These are phyloP conservation scores for Porites evermanni DNA, from an alignment of 92 coral and sea anemone genomes.

Conservation along the genomic window DNA sequence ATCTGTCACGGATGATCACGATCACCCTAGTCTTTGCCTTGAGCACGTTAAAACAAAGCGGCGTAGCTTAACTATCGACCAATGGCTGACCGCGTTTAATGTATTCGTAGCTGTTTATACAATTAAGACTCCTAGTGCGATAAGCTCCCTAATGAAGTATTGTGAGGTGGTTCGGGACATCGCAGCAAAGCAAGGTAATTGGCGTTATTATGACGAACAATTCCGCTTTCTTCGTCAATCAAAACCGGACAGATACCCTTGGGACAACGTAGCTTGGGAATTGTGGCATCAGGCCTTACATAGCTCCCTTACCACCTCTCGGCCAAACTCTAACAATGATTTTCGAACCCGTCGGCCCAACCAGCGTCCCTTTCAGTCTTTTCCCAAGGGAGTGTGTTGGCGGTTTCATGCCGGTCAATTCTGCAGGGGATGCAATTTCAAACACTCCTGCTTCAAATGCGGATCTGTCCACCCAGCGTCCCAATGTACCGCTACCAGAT, in stretches of 20 bases:
- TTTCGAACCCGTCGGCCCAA: too few relatives aligned
- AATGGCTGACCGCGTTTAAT: neutral
- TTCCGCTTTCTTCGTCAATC: conserved; percentile 65
- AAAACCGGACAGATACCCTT: conserved; percentile 38
- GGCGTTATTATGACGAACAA: conserved; percentile 49
- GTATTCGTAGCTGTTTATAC: too few relatives aligned
- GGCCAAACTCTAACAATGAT: neutral
- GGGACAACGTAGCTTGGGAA: conserved; percentile 58
- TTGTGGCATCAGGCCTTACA: conserved; percentile 50
- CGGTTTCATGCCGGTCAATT: too few relatives aligned
- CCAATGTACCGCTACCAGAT: too few relatives aligned
- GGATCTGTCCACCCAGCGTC: too few relatives aligned
- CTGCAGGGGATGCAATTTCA: too few relatives aligned
- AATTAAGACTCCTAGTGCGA: too few relatives aligned
- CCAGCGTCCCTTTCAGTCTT: too few relatives aligned
- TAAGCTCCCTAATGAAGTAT: too few relatives aligned
- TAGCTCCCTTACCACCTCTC: conserved; percentile 4
- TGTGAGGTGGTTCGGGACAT: too few relatives aligned
- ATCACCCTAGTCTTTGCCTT: neutral
- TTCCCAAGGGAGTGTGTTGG: neutral
- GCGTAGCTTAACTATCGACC: neutral
- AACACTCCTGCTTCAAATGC: too few relatives aligned
- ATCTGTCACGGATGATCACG: neutral
- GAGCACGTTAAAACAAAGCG: conserved; percentile 2
- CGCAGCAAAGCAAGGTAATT: neutral